These are phyloP conservation scores for Alviniconcha marisindica DNA, from an alignment of 1,140 invertebrate genomes.

Conservation along the genomic window DNA sequence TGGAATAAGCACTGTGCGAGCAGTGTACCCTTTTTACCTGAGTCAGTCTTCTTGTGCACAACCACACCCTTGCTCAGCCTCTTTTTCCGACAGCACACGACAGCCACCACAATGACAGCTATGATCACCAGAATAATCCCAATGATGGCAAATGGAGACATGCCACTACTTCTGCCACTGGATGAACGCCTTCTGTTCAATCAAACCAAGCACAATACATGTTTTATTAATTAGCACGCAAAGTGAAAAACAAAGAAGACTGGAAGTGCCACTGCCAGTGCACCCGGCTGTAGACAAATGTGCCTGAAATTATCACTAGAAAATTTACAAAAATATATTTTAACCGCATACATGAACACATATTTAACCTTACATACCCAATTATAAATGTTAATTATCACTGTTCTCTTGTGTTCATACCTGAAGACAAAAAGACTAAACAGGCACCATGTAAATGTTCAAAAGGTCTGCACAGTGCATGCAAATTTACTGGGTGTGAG, in stretches of 20 bases:
- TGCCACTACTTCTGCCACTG: background rate
- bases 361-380: too few species aligned
- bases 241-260: background rate
- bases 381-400: too few species aligned
- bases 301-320: background rate
- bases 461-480: too few species aligned
- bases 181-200: background rate
- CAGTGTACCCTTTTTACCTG: background rate
- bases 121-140: background rate
- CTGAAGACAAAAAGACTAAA: too few species aligned
- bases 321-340: background rate
- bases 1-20: too few species aligned
- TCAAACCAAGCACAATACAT: background rate
- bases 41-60: background rate
- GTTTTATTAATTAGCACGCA: background rate
- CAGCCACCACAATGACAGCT: background rate
- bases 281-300: background rate
- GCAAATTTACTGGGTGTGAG: too few species aligned
- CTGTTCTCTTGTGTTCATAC: too few species aligned
- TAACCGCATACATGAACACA: too few species aligned
- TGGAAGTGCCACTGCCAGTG: too few species aligned
- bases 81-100: background rate
- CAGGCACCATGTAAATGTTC: too few species aligned
- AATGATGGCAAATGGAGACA: background rate
- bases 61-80: background rate